Conservation (phyloP, 2,113 vertebrate species). For the Oxyruncus cristatus region DNA sequence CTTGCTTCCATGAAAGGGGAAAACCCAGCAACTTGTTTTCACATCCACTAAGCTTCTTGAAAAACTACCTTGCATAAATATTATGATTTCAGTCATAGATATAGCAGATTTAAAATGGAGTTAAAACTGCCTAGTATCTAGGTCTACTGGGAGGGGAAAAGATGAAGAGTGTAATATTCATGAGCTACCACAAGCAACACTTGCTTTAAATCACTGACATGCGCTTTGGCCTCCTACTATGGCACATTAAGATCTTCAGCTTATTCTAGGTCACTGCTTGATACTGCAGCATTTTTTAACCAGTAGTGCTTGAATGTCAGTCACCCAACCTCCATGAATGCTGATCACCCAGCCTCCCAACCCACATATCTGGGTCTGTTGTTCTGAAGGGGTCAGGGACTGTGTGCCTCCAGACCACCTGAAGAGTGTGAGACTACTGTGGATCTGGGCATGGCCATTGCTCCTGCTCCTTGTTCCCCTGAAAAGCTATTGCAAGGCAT, state of each 20-base stretch:
- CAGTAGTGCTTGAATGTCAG: not conserved
- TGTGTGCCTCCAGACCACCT: not conserved
- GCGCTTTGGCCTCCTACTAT: not conserved
- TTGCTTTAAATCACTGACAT: not conserved
- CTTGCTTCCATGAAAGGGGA: conserved; percentile 36
- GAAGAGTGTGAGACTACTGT: not conserved
- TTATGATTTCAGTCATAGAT: conserved; percentile 31
- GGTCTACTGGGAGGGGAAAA: not conserved
- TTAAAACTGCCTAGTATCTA: not conserved
- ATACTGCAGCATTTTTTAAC: not conserved
- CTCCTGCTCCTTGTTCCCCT: not conserved
- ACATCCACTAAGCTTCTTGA: conserved; percentile 20
- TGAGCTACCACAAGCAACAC: not conserved
- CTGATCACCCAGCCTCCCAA: not conserved
- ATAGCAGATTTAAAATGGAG: not conserved
- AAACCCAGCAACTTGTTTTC: conserved; percentile 38
- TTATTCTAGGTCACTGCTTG: not conserved
- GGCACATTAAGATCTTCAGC: not conserved
- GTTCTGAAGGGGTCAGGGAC: accelerated
- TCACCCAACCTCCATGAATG: accelerated
- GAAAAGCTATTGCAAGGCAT: not conserved
- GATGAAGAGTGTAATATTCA: not conserved
- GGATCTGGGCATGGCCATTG: not conserved
- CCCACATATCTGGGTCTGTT: not conserved
- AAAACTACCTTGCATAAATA: conserved; percentile 53